phyloP scores from a whole-genome alignment of 2,797 vertebrate genomes.

The Paratrypauchen microcephalus region DNA sequence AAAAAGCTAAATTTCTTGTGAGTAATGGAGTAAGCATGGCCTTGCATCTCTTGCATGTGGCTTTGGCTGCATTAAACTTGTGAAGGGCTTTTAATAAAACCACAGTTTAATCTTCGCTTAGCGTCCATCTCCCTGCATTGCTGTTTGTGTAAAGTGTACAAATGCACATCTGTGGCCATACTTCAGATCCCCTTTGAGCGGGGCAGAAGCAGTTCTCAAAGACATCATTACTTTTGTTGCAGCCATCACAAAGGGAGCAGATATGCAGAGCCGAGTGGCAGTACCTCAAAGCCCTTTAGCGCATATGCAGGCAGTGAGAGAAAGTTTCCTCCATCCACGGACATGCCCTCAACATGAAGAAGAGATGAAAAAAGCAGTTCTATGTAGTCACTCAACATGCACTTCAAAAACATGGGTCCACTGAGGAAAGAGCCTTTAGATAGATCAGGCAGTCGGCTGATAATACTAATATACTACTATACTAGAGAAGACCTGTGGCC shows the following conservation, averaged over 20 bases:
- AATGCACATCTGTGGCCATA: slow-evolving; percentile 24
- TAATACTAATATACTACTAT: not conserved
- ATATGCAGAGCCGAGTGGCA: slow-evolving; percentile 64
- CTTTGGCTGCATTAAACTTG: not conserved
- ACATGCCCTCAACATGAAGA: slow-evolving; percentile 46
- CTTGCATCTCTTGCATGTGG: not conserved
- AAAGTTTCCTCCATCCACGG: slow-evolving; percentile 53
- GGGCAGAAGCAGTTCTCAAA: slow-evolving; percentile 52
- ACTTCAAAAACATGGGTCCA: slow-evolving; percentile 25
- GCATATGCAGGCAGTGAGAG: slow-evolving; percentile 44
- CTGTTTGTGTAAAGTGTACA: slow-evolving; percentile 31
- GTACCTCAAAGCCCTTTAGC: slow-evolving; percentile 61
- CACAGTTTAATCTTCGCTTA: slow-evolving; percentile 17
- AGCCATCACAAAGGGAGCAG: slow-evolving; percentile 53
- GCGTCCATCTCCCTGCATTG: slow-evolving; percentile 9
- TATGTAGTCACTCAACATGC: slow-evolving; percentile 26
- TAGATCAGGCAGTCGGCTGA: slow-evolving; percentile 18
- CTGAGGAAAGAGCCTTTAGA: slow-evolving; percentile 26
- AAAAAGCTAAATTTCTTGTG: not conserved
- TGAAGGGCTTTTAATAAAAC: slow-evolving; percentile 16
- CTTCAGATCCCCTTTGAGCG: slow-evolving; percentile 33
- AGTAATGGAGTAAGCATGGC: not conserved
- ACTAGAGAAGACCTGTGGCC: slow-evolving; percentile 6
- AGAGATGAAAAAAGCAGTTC: slow-evolving; percentile 43
- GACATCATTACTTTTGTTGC: slow-evolving; percentile 66